Conservation (phyloP, 2,888 invertebrate genomes). For the Incurvaria masculella region DNA sequence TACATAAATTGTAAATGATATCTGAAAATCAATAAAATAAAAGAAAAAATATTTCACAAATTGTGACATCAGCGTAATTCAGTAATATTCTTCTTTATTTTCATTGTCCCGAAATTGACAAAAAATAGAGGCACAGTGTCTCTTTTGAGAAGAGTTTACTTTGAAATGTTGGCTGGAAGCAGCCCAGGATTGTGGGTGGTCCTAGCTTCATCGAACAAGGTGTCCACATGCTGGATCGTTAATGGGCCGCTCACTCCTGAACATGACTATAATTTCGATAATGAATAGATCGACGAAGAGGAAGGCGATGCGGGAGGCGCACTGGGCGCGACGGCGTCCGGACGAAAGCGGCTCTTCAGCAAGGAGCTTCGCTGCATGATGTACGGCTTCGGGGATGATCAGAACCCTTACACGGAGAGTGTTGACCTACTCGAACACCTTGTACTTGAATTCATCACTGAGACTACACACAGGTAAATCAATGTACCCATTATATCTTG, state of each 20-base stretch:
- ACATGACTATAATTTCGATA: background rate
- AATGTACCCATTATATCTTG: background rate
- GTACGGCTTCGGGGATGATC: conserved; percentile 99
- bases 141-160: background rate
- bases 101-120: no score
- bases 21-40: no score
- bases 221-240: background rate
- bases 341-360: conserved; percentile 82
- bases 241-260: background rate
- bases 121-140: no score
- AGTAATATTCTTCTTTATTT: no score
- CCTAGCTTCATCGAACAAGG: background rate
- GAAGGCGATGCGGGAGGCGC: conserved; percentile 72
- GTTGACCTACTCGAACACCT: conserved; percentile 96
- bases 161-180: conserved; percentile 7
- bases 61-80: no score
- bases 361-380: conserved; percentile 97
- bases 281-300: conserved; percentile 60
- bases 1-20: no score
- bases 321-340: conserved; percentile 64
- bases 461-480: conserved; percentile 79
- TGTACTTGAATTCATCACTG: conserved; percentile 96
- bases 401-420: conserved; percentile 98
- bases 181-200: background rate
- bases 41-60: no score